Base-by-base conservation (phyloP, 1,140 invertebrate species). In the Drosophila paulistorum region DNA sequence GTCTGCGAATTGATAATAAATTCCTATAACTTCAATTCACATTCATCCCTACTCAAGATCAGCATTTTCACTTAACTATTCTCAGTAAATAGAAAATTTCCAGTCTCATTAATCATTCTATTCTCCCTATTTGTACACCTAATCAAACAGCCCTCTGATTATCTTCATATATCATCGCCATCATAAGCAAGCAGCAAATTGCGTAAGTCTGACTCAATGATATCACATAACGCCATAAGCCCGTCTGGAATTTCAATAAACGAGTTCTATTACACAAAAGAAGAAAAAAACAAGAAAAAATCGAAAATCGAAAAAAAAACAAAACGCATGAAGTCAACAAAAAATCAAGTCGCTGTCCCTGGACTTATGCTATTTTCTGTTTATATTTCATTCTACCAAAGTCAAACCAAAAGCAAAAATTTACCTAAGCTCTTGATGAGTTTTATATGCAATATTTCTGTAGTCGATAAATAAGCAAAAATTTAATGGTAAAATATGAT, bases 211-310 rank as follows among this genome's bases (percentile, higher is more conserved):
- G 57, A 59, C 57, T 59, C 57, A 59, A 59, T 37, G 57, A 39
- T 59, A 59, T 59, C 57, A 59, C 57, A 59, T 59, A 59, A 59
- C 57, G 57, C 57, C 57, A 59, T 39, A 59, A 59, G 35, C 33
- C 57, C 57, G 57, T 20, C 57, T 59, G 57, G 57, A 59, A 59
- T 59, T 59, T 59, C 57, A 59, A 59, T 59, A 59, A 59, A 59
- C 57, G 57, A 59, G 57, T 59, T 59, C 55, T 59, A 59, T 59
- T 59, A 59, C 57, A 30, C 30, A 30, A 30, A 30, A 30, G 30
- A 30, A 6, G 39, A 51, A 48, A 51, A 20, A 20, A 20, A 23
- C 2, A 20, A 23, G 3, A 20, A 23, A 10, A 23, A 23, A 51
- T 20, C 45, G 35, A 37, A 30, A 30, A 30, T 30, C 30, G 35